Percentiles rank a stretch among this genome's conserved stretches.
Conservation (phyloP, 2,888 invertebrate species). For the Villa cingulata region DNA sequence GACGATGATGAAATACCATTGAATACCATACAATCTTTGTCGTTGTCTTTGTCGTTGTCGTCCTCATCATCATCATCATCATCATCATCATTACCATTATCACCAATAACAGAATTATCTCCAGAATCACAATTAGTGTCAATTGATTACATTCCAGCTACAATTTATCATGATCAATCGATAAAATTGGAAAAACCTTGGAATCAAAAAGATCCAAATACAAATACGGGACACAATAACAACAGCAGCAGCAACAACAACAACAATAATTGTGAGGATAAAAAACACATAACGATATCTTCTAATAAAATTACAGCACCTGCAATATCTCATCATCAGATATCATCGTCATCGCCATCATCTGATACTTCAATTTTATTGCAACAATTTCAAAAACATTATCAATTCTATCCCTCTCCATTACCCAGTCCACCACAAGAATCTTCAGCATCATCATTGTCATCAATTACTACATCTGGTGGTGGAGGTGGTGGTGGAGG, state of each 20-base stretch:
- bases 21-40: slow-evolving; percentile 5
- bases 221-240: slow-evolving; percentile 8
- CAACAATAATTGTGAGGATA: no score
- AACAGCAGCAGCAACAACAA: no score
- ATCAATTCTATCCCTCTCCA: slow-evolving; percentile 26
- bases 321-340: background rate
- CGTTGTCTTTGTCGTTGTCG: slow-evolving; percentile 29
- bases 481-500: no score
- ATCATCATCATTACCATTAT: slow-evolving; percentile 34
- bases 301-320: slow-evolving; percentile 11
- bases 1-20: no score
- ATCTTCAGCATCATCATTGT: slow-evolving; percentile 19
- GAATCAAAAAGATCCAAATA: slow-evolving; percentile 15
- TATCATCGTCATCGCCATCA: background rate
- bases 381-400: slow-evolving; percentile 19
- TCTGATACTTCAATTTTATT: slow-evolving; percentile 13
- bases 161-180: slow-evolving; percentile 19
- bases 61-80: slow-evolving; percentile 42
- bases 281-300: slow-evolving; percentile 13
- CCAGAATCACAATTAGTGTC: slow-evolving; percentile 5
- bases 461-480: slow-evolving; percentile 14
- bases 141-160: slow-evolving; percentile 23
- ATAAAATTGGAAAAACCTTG: slow-evolving; percentile 34
- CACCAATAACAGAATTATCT: background rate
- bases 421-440: slow-evolving; percentile 32